A percentile compares a stretch with the other conserved stretches of the same genome.
Evolutionary conservation across 2,797 vertebrate genomes (phyloP).

Genomic region (Characodon lateralis): DNA sequence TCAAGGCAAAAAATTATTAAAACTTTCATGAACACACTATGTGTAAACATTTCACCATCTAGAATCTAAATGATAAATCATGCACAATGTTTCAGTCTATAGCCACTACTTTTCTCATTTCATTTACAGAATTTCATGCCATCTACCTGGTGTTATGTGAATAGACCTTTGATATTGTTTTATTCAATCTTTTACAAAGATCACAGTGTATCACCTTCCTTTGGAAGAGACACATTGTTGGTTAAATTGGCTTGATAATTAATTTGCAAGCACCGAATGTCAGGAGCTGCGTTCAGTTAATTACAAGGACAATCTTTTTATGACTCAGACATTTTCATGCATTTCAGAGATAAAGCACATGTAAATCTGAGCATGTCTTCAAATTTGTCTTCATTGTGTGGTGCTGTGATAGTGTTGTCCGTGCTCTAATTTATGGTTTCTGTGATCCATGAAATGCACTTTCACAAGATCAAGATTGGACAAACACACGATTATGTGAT

Average conservation of each 20-base stretch:
- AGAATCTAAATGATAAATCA: background rate
- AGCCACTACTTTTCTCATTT: background rate
- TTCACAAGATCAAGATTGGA: conserved; percentile 22
- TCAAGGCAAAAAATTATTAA: background rate
- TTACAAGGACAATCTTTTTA: conserved; percentile 73
- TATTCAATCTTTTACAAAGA: conserved; percentile 39
- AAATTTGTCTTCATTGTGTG: conserved; percentile 5
- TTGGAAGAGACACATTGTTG: conserved; percentile 68
- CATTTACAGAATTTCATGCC: background rate
- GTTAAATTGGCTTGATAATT: conserved; percentile 79
- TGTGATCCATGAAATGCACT: conserved; percentile 16
- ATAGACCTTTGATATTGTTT: conserved; percentile 18
- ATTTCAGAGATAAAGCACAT: conserved; percentile 58
- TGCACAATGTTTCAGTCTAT: background rate
- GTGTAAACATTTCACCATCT: background rate
- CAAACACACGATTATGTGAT: conserved; percentile 39
- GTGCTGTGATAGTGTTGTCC: conserved; percentile 3
- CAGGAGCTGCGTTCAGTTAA: conserved; percentile 62
- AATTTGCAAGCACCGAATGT: conserved; percentile 67
- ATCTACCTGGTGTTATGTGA: background rate
- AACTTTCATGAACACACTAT: background rate
- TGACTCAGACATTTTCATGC: conserved; percentile 58
- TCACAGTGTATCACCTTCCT: conserved; percentile 47
- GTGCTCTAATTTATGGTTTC: conserved; percentile 13
- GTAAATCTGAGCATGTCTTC: conserved; percentile 42